Percentiles rank a stretch among this genome's conserved stretches.
Conservation (phyloP, 2,797 vertebrate genomes). For the Perodicticus potto region DNA sequence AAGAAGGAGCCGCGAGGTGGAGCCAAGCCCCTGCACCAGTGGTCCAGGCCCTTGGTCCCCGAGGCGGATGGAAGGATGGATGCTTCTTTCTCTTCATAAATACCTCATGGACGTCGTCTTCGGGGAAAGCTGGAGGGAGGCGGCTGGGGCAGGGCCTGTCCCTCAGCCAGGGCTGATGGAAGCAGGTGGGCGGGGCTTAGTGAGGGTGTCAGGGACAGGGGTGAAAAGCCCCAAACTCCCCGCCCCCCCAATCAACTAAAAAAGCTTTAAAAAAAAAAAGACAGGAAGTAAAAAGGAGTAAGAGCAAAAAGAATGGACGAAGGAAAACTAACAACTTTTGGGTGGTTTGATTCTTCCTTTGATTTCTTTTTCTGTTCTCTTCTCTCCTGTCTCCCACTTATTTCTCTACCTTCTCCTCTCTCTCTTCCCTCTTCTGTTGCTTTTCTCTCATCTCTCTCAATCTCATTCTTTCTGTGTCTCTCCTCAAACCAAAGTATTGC, state of each 20-base stretch:
- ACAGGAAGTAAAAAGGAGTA: conserved; percentile 82
- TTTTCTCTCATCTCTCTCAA: conserved; percentile 80
- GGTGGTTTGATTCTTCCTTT: conserved; percentile 81
- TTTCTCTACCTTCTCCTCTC: conserved; percentile 13
- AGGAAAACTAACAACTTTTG: conserved; percentile 81
- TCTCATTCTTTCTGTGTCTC: conserved; percentile 81
- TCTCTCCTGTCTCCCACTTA: conserved; percentile 74
- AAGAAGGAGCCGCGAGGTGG: conserved; percentile 70
- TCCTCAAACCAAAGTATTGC: conserved; percentile 87
- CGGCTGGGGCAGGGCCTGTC: conserved; percentile 76
- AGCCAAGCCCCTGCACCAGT: conserved; percentile 70
- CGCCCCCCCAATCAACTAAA: conserved; percentile 77
- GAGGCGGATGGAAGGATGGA: conserved; percentile 77
- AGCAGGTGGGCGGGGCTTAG: conserved; percentile 76
- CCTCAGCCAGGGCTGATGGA: conserved; percentile 73
- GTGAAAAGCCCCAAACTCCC: conserved; percentile 65
- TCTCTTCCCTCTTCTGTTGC: conserved; percentile 55
- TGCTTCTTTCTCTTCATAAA: conserved; percentile 87
- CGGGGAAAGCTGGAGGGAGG: conserved; percentile 77
- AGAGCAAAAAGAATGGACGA: conserved; percentile 84
- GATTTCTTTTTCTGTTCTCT: conserved; percentile 83
- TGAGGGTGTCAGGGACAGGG: conserved; percentile 79
- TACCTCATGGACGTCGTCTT: conserved; percentile 87
- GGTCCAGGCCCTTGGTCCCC: conserved; percentile 77
- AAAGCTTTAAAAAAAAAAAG: conserved; percentile 84